Percentiles rank a stretch among this genome's conserved stretches.
These are phyloP conservation scores for Rhimphoctona megacephalus DNA, from an alignment of 2,888 invertebrate species.

Conservation along the genomic window DNA sequence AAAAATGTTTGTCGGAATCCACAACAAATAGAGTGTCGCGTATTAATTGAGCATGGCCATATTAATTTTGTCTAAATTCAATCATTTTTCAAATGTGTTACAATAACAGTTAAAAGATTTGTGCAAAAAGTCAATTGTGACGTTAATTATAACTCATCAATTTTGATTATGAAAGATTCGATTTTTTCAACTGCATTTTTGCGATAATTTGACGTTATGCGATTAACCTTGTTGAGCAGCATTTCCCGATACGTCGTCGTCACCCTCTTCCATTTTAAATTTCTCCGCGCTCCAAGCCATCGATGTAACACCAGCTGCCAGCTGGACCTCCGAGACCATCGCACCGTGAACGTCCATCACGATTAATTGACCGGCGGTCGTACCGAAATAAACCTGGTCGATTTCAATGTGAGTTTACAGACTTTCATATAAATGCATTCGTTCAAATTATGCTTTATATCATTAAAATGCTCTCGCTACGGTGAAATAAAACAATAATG, in stretches of 20 bases:
- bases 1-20: no score
- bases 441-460: background rate
- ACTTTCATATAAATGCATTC: background rate
- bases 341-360: conserved; percentile 99
- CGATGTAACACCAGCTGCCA: conserved; percentile 90
- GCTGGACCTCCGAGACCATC: conserved; percentile 94
- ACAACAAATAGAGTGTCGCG: background rate
- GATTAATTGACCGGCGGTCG: conserved; percentile 96
- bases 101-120: no score
- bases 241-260: conserved; percentile 87
- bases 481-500: background rate
- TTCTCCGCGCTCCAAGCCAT: conserved; percentile 99
- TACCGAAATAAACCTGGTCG: conserved; percentile 95
- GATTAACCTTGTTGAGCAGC: conserved; percentile 75
- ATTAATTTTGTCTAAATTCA: background rate
- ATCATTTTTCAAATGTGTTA: background rate
- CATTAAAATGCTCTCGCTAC: background rate
- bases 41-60: no score
- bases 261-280: conserved; percentile 98
- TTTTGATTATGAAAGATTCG: background rate
- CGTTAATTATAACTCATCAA: background rate
- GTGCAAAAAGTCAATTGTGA: background rate
- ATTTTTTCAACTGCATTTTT: conserved; percentile 4
- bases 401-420: conserved; percentile 30
- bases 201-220: conserved; percentile 16